phyloP scores from a whole-genome alignment of 2,888 invertebrate genomes.

The Clepsis dumicolana region DNA sequence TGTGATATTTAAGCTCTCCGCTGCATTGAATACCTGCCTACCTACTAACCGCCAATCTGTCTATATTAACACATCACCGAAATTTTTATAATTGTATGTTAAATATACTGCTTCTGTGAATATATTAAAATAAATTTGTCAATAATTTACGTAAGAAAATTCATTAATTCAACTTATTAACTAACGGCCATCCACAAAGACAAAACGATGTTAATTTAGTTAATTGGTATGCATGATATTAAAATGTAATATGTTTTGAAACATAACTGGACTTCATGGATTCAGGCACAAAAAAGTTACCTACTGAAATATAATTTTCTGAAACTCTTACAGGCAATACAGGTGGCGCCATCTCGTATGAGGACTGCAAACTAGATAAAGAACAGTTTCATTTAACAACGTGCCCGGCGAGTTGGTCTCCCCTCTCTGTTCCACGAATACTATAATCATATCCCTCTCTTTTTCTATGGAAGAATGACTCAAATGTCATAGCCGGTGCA shows the following conservation, averaged over 20 bases:
- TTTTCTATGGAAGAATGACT: conserved; percentile 61
- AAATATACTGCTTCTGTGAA: conserved; percentile 11
- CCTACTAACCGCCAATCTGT: not conserved
- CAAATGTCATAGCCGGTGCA: conserved; percentile 62
- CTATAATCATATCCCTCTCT: conserved; percentile 58
- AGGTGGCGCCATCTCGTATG: conserved; percentile 78
- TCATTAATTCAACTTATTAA: not conserved
- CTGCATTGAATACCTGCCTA: conserved; percentile 15
- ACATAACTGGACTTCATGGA: not conserved
- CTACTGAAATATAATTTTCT: not conserved
- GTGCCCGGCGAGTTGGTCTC: conserved; percentile 65
- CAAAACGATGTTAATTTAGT: conserved; percentile 7
- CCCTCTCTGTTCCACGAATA: conserved; percentile 63
- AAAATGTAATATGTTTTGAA: not conserved
- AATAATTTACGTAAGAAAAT: not conserved
- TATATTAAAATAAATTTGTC: conserved; percentile 6
- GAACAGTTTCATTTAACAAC: conserved; percentile 68
- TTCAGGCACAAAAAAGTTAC: not conserved
- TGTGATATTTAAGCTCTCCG: conserved; percentile 1
- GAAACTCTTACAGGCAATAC: conserved; percentile 43
- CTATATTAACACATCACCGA: conserved; percentile 17
- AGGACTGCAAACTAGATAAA: conserved; percentile 62
- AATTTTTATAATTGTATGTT: conserved; percentile 11
- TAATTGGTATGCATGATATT: not conserved
- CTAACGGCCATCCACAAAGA: not conserved